Evolutionary conservation across 23 tunicate genomes (phyloP), one percentile per base, ranked within the genome.

Genomic region (Botrylloides violaceus): DNA sequence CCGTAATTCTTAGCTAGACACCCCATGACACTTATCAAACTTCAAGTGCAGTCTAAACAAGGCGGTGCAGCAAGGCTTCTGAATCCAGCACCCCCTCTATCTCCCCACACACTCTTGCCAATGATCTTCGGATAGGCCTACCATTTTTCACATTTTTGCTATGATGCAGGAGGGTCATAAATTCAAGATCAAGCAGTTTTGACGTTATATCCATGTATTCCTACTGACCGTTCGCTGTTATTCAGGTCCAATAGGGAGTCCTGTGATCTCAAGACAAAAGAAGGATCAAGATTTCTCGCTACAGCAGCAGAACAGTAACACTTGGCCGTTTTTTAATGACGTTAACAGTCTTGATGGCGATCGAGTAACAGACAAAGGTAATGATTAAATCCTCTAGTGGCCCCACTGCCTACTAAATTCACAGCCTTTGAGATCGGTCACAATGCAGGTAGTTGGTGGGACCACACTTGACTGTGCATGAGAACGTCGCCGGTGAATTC

Each of bases 181-280:
- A 9, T 43, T 15, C 53, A 43, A 43, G 53, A 43, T 43, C 9
- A 43, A 7, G 15, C 53, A 7, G 9, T 7, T 15, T 27, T 0
- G 15, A 60, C 0, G 19, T 25, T 22, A 0, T 18, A 60, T 60
- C 21, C 64, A 5, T 6, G 1, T 29, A 24, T 29, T 32, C 0
- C 71, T 0, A 65, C 19, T 65, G 55, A 65, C 28, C 22, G 21
- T 23, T 29, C 29, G 28, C 28, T 15, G 28, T 29, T 19, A 68
- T 68, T 20, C 28, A 68, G 74, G 74, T 37, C 74, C 74, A 6
- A n/a, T n/a, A n/a, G n/a, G n/a, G n/a, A n/a, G n/a, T n/a, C n/a
- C n/a, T n/a, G 61, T 68, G 1, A 43, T 38, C 25, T 21, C 30
- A 2, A 68, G 74, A 25, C 56, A 43, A 23, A 68, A 15, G 15